Evolutionary conservation across 2,113 vertebrate genomes (phyloP).

Genomic region (Capreolus pygargus): DNA sequence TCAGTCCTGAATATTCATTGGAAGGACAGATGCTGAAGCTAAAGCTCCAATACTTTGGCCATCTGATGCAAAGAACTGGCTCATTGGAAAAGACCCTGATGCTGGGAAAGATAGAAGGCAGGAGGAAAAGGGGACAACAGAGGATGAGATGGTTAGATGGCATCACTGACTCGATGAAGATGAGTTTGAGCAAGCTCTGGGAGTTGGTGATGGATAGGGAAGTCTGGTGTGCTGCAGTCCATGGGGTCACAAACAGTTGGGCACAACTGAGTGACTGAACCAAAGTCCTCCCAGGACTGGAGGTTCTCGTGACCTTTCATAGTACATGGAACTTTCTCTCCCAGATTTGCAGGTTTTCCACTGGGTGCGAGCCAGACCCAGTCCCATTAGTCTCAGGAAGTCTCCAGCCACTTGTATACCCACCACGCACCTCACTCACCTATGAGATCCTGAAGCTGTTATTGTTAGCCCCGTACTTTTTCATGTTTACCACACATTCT

Average conservation of each 20-base stretch:
- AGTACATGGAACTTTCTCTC: neutral
- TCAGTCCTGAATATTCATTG: neutral
- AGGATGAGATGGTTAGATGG: neutral
- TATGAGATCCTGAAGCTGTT: neutral
- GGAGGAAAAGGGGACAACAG: neutral
- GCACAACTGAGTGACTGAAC: neutral
- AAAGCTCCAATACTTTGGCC: neutral
- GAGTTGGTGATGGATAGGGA: neutral
- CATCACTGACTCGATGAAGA: neutral
- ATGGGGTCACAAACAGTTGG: neutral
- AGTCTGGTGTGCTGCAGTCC: neutral
- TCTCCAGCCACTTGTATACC: neutral
- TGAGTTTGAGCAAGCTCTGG: neutral
- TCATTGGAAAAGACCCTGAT: neutral
- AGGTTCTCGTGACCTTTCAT: neutral
- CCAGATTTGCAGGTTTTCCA: conserved; percentile 4
- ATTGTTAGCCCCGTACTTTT: neutral
- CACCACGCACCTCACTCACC: neutral
- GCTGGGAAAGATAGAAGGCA: neutral
- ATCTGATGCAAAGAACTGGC: neutral
- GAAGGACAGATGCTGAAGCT: neutral
- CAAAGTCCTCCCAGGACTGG: neutral
- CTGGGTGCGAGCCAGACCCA: neutral
- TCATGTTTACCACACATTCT: neutral
- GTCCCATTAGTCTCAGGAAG: neutral